Evolutionary conservation across 2,797 vertebrate species (phyloP).

Genomic region (Siniperca obscura): DNA sequence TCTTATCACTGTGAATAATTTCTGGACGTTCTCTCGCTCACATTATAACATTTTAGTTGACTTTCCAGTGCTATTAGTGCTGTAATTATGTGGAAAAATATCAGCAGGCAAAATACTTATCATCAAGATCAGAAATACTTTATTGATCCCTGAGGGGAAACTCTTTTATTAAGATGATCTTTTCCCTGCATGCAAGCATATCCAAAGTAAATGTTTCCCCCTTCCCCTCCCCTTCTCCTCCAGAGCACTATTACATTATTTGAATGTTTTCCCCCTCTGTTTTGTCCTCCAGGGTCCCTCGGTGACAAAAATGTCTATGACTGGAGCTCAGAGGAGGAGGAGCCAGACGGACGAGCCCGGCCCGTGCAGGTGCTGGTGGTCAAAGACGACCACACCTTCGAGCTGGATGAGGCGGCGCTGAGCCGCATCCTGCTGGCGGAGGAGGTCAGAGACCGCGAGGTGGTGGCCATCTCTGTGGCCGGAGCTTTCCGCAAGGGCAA

Average conservation of each 20-base stretch:
- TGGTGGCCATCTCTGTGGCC: conserved; percentile 96
- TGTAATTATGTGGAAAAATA: neutral
- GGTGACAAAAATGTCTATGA: conserved; percentile 91
- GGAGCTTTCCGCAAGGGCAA: conserved; percentile 98
- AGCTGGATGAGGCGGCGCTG: conserved; percentile 93
- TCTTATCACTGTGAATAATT: neutral
- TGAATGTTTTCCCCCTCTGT: neutral
- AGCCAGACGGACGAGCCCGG: conserved; percentile 90
- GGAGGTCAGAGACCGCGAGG: conserved; percentile 93
- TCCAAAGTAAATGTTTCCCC: neutral
- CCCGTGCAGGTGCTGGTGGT: conserved; percentile 96
- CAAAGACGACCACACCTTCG: conserved; percentile 97
- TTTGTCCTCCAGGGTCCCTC: conserved; percentile 88
- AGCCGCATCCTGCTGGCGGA: conserved; percentile 94
- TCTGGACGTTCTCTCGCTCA: neutral
- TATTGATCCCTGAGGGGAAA: too few relatives aligned
- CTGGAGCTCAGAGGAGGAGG: conserved; percentile 98
- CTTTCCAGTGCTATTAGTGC: neutral
- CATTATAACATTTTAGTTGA: neutral
- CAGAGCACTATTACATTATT: neutral
- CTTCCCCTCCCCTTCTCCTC: neutral
- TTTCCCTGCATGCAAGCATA: neutral
- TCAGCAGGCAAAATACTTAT: neutral
- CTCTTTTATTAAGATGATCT: neutral
- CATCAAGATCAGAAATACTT: neutral